Base-by-base conservation (phyloP, 2,888 invertebrate species). In the Drosophila barbarae region DNA sequence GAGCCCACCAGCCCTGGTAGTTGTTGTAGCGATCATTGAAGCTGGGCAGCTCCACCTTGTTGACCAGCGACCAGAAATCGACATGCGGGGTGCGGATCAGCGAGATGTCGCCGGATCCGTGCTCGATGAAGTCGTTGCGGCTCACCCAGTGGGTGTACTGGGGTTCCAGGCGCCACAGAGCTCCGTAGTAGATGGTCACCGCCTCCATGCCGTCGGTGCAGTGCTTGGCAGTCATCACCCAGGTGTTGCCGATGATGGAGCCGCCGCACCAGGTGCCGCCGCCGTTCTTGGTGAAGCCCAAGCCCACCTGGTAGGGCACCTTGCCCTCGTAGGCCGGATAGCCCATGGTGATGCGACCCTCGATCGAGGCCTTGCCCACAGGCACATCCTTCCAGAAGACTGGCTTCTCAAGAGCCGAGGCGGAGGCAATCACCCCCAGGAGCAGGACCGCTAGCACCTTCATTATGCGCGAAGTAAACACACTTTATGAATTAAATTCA, bases 221-320 rank as follows among this genome's bases (percentile, higher is more conserved):
- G 57, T 87, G 87, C 65, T 85, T 84, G 15, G 87, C 87, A 7
- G 87, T 87, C 51, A 87, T 42, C 2, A 87, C 71, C 77, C 79
- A 87, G 18, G 44, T 74, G 39, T 75, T 28, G 10, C 68, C 73
- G 54, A 87, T 86, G 34, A 87, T 61, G 21, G 87, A 80, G 56
- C 86, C 87, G 32, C 87, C 86, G 49, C 87, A 87, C 76, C 74
- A 74, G 12, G 55, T 66, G 44, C 75, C 71, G 28, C 73, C 71
- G 10, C 69, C 69, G 10, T 71, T 35, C 30, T 42, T 68, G 28
- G 54, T 67, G 55, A 86, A 72, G 18, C 73, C 69, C 23, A 87
- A 63, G 6, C 85, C 87, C 28, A 86, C 80, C 32, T 82, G 85
- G 23, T 86, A 84, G 10, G 86, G 84, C 5, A 84, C 77, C 51